Evolutionary conservation across 2,797 vertebrate species (phyloP).

Genomic region (Odontamblyopus lacepedii): DNA sequence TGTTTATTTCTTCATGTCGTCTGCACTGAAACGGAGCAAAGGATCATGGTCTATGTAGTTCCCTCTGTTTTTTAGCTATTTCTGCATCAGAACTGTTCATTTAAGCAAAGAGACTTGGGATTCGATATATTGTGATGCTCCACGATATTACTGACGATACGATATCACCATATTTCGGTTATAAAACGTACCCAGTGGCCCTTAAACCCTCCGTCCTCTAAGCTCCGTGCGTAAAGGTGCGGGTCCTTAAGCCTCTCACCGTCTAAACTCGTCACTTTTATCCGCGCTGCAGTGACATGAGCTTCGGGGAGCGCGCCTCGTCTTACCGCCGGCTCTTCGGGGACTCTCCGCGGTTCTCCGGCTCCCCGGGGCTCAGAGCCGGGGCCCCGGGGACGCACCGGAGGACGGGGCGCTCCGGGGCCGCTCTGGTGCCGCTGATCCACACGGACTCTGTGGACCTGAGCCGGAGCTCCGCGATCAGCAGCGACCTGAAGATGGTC

Average conservation of each 20-base stretch:
- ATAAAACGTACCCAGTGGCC: too few species aligned
- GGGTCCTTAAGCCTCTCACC: conserved; percentile 55
- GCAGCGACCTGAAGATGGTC: conserved; percentile 82
- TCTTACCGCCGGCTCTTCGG: conserved; percentile 86
- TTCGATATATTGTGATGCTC: too few species aligned
- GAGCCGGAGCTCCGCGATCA: conserved; percentile 78
- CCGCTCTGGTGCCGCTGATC: conserved; percentile 54
- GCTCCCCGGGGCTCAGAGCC: conserved; percentile 41
- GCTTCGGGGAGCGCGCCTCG: conserved; percentile 79
- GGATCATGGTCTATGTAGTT: too few species aligned
- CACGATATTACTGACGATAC: too few species aligned
- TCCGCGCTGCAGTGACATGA: conserved; percentile 72
- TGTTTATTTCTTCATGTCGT: too few species aligned
- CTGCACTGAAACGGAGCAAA: too few species aligned
- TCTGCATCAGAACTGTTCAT: too few species aligned
- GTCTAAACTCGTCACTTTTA: conserved; percentile 28
- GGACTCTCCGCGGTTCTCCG: conserved; percentile 74
- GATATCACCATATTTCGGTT: too few species aligned
- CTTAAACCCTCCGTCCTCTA: neutral
- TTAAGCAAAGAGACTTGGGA: too few species aligned
- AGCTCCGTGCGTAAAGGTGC: conserved; percentile 37
- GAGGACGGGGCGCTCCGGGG: conserved; percentile 55
- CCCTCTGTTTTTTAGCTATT: too few species aligned
- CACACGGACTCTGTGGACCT: conserved; percentile 78
- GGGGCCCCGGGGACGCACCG: conserved; percentile 56